phyloP scores from a whole-genome alignment of 2,113 vertebrate species.

The Neolamprologus toae region DNA sequence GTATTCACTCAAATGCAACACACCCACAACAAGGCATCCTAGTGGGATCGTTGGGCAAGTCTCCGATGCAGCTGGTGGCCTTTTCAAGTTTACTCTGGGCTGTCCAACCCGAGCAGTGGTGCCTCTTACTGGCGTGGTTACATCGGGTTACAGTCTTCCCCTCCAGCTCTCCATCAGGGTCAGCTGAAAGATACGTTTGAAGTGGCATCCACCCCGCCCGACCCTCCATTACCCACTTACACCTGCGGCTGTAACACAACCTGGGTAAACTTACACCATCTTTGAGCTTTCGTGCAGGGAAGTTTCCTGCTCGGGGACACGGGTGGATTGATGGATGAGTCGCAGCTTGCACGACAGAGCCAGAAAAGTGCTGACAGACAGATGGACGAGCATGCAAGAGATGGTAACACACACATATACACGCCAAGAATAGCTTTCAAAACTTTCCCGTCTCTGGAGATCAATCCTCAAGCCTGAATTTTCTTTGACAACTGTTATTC shows the following conservation, averaged over 20 bases:
- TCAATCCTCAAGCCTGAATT: neutral
- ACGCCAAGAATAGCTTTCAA: neutral
- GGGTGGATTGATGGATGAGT: neutral
- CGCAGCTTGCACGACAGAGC: neutral
- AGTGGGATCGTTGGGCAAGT: neutral
- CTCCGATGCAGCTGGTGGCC: neutral
- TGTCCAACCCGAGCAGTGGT: neutral
- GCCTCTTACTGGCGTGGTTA: neutral
- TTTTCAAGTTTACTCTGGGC: neutral
- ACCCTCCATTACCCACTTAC: conserved; percentile 5
- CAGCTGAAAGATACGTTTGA: conserved; percentile 32
- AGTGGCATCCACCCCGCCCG: conserved; percentile 21
- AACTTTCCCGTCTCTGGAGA: neutral
- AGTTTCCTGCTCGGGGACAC: conserved; percentile 11
- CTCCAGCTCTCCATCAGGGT: neutral
- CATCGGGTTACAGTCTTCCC: conserved; percentile 27
- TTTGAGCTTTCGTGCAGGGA: conserved; percentile 42
- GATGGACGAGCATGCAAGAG: neutral
- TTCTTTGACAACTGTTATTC: conserved; percentile 38
- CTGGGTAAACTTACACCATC: conserved; percentile 45
- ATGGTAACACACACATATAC: neutral
- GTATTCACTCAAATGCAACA: neutral
- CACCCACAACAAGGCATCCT: neutral
- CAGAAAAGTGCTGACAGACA: neutral
- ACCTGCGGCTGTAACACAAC: conserved; percentile 44